phyloP scores from a whole-genome alignment of 2,113 vertebrate genomes.

The Sander lucioperca region DNA sequence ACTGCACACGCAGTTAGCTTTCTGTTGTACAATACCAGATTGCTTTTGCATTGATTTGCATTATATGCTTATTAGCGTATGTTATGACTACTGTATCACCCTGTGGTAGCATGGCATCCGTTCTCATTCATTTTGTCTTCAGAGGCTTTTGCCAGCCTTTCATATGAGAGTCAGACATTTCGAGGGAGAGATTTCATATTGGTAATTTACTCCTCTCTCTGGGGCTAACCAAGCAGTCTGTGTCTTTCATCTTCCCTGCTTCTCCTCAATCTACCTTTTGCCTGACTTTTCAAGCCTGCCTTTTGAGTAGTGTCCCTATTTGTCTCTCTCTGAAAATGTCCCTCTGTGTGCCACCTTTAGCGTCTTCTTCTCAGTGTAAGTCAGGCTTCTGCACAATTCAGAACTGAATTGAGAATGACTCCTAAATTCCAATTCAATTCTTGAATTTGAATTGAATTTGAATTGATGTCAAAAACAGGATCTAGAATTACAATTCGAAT shows the following conservation, averaged over 20 bases:
- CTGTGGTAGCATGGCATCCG: conserved; percentile 15
- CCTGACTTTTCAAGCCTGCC: conserved; percentile 26
- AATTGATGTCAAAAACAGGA: no score
- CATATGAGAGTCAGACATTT: conserved; percentile 51
- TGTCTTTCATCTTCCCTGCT: conserved; percentile 64
- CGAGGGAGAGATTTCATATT: conserved; percentile 51
- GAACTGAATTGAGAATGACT: no score
- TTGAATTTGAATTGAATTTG: no score
- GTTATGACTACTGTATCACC: conserved; percentile 14
- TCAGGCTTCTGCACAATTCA: no score
- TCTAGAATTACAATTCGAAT: no score
- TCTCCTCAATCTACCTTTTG: conserved; percentile 43
- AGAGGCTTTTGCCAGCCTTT: conserved; percentile 47
- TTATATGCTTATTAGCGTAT: conserved; percentile 29
- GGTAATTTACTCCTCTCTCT: conserved; percentile 48
- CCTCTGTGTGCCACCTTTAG: conserved; percentile 27
- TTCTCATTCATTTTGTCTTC: conserved; percentile 38
- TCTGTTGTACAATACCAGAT: not conserved
- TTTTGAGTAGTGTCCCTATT: conserved; percentile 20
- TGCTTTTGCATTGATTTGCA: conserved; percentile 37
- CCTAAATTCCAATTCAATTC: no score
- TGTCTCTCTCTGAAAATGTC: conserved; percentile 30
- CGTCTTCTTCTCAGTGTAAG: conserved; percentile 27
- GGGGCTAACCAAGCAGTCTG: conserved; percentile 18
- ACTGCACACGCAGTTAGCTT: not conserved